Percentiles rank a stretch among this genome's conserved stretches.
Evolutionary conservation across 2,888 invertebrate species (phyloP).

Genomic region (Thereva unica): DNA sequence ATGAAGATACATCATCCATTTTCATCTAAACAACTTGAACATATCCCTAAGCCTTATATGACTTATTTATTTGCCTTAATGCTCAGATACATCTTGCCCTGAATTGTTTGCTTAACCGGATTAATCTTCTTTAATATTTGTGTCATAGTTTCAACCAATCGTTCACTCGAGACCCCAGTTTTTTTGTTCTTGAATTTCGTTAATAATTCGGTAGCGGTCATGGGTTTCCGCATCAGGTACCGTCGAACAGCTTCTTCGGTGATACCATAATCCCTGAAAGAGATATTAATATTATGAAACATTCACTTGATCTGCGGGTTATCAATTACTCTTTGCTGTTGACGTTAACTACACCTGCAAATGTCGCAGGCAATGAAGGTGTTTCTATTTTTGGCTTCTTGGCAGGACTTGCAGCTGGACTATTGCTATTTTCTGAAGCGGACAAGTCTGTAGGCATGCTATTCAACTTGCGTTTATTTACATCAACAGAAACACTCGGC

Average conservation of each 20-base stretch:
- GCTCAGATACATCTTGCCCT: conserved; percentile 93
- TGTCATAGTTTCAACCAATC: conserved; percentile 91
- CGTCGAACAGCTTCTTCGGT: conserved; percentile 93
- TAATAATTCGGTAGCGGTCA: conserved; percentile 94
- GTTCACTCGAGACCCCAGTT: conserved; percentile 85
- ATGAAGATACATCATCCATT: background rate
- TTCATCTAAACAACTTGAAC: background rate
- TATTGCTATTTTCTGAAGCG: conserved; percentile 56
- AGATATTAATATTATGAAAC: conserved; percentile 11
- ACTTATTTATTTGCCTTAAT: conserved; percentile 64
- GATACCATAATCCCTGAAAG: conserved; percentile 78
- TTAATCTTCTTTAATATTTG: conserved; percentile 93
- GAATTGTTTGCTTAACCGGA: conserved; percentile 88
- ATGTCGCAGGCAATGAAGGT: conserved; percentile 54
- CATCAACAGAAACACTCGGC: conserved; percentile 52
- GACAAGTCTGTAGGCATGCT: conserved; percentile 56
- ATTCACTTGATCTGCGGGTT: background rate
- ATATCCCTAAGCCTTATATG: background rate
- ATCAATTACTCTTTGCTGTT: conserved; percentile 54
- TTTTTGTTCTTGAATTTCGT: conserved; percentile 96
- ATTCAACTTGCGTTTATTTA: conserved; percentile 54
- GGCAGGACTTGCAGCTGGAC: conserved; percentile 55
- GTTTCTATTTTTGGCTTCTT: conserved; percentile 54
- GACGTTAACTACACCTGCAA: conserved; percentile 53
- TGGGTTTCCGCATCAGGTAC: conserved; percentile 94